Evolutionary conservation across 2,113 vertebrate genomes (phyloP).

Genomic region (Pitta sordida): DNA sequence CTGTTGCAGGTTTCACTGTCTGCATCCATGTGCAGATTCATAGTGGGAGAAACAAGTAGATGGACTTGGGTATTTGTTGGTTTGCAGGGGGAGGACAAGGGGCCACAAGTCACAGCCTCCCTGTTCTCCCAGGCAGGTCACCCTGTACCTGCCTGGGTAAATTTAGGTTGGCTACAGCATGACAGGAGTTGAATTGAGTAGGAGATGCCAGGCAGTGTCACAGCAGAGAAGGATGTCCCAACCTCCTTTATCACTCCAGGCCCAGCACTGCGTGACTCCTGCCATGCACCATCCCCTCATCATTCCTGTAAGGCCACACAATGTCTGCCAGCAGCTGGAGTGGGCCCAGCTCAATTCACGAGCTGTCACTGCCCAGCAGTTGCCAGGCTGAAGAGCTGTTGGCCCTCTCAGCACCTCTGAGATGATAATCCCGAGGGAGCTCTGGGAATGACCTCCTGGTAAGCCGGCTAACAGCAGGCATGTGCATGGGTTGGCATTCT

Average conservation of each 20-base stretch:
- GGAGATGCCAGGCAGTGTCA: background rate
- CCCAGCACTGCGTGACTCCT: background rate
- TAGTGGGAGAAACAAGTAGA: background rate
- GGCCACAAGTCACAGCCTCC: background rate
- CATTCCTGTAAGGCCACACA: background rate
- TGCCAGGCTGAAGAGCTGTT: conserved; percentile 1
- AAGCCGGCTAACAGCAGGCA: background rate
- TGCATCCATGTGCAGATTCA: background rate
- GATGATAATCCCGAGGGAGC: conserved; percentile 1
- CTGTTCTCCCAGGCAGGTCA: background rate
- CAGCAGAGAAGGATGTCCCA: background rate
- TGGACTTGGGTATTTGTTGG: background rate
- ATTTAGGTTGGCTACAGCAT: background rate
- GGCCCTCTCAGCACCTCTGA: background rate
- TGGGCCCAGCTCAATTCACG: background rate
- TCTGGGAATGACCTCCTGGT: background rate
- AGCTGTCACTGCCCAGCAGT: background rate
- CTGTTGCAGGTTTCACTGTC: background rate
- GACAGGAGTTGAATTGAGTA: background rate
- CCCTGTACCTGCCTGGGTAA: background rate
- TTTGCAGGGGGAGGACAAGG: background rate
- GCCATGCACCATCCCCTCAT: background rate
- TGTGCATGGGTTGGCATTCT: background rate
- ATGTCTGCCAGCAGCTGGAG: background rate
- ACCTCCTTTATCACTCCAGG: background rate